Evolutionary conservation across 2,888 invertebrate species (phyloP).

Genomic region (Eupsilia transversa): DNA sequence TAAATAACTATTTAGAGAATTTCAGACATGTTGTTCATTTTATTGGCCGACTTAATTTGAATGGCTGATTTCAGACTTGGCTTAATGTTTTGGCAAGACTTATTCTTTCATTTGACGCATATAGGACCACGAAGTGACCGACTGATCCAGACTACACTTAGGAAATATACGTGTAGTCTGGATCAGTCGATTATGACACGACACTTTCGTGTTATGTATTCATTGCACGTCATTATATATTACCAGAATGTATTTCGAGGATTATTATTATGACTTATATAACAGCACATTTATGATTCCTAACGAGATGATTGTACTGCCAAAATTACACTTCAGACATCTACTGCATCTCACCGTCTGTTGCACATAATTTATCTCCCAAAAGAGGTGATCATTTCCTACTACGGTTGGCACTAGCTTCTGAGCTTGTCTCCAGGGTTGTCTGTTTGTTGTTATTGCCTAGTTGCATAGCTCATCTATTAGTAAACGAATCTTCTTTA

Average conservation of each 20-base stretch:
- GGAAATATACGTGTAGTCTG: too few relatives aligned
- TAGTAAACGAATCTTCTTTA: not conserved
- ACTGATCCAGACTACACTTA: slow-evolving; percentile 9
- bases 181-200: not conserved
- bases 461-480: not conserved
- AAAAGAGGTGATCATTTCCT: not conserved
- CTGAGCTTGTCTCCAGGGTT: not conserved
- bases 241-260: slow-evolving; percentile 21
- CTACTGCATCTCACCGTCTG: not conserved
- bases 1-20: slow-evolving; percentile 33
- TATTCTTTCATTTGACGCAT: slow-evolving; percentile 7
- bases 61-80: slow-evolving; percentile 7
- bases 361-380: slow-evolving; percentile 7
- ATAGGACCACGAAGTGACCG: not conserved
- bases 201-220: slow-evolving; percentile 6
- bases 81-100: slow-evolving; percentile 11
- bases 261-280: slow-evolving; percentile 30
- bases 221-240: slow-evolving; percentile 10
- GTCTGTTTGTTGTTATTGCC: not conserved
- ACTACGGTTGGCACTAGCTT: not conserved
- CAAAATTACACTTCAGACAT: slow-evolving; percentile 21
- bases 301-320: slow-evolving; percentile 26
- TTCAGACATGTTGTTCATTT: not conserved
- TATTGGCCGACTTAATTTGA: slow-evolving; percentile 11
- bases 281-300: slow-evolving; percentile 24